Evolutionary conservation across 2,113 vertebrate genomes (phyloP), one percentile per base, ranked within the genome.

Genomic region (Polyodon spathula): DNA sequence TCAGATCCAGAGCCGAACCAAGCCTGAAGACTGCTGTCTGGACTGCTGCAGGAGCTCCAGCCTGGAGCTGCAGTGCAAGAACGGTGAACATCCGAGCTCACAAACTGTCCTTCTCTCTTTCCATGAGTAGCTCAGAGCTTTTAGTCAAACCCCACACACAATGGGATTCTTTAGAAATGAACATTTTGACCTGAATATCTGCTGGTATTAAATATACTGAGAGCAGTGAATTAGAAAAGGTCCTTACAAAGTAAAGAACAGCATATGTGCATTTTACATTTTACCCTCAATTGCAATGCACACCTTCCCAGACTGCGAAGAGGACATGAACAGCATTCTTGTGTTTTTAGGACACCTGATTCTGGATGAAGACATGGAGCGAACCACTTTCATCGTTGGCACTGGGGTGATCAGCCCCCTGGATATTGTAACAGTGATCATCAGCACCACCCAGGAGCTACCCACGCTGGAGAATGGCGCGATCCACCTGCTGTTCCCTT

Each of bases 351-450:
- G 95, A 70, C 95, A 98, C 73, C 81, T 98, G 0, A 85, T 98
- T 64, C 79, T 98, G 73, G 92, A 97, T 0, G 90, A 93, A 73
- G 92, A 95, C 10, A 71, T 84, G 43, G 92, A 94, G 62, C 85
- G 78, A 58, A 90, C 84, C 63, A 92, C 90, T 4, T 92, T 98
- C 66, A 74, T 95, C 15, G 73, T 97, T 17, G 78, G 83, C 66
- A 92, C 86, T 0, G 96, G 96, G 54, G 27, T 76, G 0, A 87
- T 98, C 37, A 86, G 84, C 8, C 85, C 93, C 0, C 87, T 87
- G 0, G 89, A 95, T 67, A 85, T 89, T 27, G 80, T 98, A 67
- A 90, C 90, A 0, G 63, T 98, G 65, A 81, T 85, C 65, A 87
- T 98, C 51, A 86, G 66, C 67, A 98, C 92, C 8, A 94, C 74